phyloP scores from a whole-genome alignment of 2,113 vertebrate species.

The Prietella phreatophila region DNA sequence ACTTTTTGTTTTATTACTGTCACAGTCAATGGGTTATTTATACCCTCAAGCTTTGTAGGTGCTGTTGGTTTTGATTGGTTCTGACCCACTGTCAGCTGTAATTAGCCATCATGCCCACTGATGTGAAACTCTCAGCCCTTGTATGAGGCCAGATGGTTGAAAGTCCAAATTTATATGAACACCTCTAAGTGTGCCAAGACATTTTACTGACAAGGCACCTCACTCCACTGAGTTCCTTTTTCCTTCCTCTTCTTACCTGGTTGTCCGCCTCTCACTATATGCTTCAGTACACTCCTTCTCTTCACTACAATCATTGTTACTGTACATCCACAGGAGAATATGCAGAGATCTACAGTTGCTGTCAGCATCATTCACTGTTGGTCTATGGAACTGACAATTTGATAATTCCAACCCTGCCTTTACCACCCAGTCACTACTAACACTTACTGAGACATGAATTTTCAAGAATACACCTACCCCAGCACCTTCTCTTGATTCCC shows the following conservation, averaged over 20 bases:
- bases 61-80: constrained; percentile 1
- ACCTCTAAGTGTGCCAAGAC: too few species aligned
- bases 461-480: neutral
- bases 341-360: neutral
- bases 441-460: neutral
- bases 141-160: neutral
- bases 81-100: neutral
- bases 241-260: neutral
- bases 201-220: neutral
- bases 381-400: neutral
- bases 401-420: neutral
- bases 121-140: neutral
- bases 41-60: neutral
- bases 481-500: neutral
- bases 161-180: neutral
- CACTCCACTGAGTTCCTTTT: neutral
- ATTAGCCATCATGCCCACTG: neutral
- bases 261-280: neutral
- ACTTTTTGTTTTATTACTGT: neutral
- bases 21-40: neutral
- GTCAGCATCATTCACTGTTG: neutral
- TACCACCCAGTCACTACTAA: neutral
- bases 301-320: neutral
- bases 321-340: neutral
- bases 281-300: neutral